Evolutionary conservation across 2,797 vertebrate species (phyloP).

Genomic region (Glossophaga mutica): DNA sequence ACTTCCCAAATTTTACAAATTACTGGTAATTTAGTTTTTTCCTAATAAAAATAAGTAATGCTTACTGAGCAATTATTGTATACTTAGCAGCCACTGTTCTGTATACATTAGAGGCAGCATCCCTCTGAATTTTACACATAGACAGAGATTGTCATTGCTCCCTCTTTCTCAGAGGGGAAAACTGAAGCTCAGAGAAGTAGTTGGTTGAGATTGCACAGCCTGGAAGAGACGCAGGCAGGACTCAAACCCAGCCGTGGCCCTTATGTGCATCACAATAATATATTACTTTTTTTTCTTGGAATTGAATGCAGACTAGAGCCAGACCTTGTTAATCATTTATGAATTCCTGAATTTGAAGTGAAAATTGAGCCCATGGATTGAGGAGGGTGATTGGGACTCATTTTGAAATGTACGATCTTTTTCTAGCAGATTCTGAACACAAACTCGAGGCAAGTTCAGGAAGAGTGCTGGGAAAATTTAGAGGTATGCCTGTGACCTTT

Average conservation of each 20-base stretch:
- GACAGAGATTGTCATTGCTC: background rate
- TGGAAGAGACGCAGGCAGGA: background rate
- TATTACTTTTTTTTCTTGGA: background rate
- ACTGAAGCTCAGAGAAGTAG: background rate
- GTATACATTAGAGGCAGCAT: background rate
- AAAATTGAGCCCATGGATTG: background rate
- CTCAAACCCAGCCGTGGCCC: background rate
- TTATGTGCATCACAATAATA: background rate
- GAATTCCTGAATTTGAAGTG: slow-evolving; percentile 5
- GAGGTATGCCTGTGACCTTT: slow-evolving; percentile 84
- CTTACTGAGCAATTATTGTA: background rate
- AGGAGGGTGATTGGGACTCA: slow-evolving; percentile 1
- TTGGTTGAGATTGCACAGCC: background rate
- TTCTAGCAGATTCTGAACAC: slow-evolving; percentile 87
- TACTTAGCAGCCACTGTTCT: background rate
- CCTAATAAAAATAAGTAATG: background rate
- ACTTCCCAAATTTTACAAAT: background rate
- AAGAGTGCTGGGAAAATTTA: slow-evolving; percentile 92
- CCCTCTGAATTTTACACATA: background rate
- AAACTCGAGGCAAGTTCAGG: slow-evolving; percentile 90
- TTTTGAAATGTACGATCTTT: slow-evolving; percentile 75
- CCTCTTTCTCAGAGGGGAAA: background rate
- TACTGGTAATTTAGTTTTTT: background rate
- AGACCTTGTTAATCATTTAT: background rate
- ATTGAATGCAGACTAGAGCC: background rate